phyloP scores from a whole-genome alignment of 2,113 vertebrate genomes.

The Herpetotheres cachinnans region DNA sequence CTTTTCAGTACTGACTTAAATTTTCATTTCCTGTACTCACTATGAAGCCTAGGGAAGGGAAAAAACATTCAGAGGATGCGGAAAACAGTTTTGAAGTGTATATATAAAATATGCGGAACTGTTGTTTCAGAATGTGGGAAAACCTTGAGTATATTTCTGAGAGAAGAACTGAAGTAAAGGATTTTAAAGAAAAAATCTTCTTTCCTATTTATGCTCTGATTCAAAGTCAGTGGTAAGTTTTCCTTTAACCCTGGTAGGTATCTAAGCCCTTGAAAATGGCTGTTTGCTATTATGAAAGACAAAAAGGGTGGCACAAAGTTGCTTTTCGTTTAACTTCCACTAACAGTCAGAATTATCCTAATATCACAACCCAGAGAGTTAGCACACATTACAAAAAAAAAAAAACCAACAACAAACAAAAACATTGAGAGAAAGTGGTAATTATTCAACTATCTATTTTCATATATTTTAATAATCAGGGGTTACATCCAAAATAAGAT shows the following conservation, averaged over 20 bases:
- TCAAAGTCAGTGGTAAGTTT: neutral
- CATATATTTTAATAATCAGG: slow-evolving; percentile 27
- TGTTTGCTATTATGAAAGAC: neutral
- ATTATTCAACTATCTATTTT: slow-evolving; percentile 17
- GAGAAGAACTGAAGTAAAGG: neutral
- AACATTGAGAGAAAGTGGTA: neutral
- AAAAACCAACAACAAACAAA: no score
- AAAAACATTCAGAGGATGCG: neutral
- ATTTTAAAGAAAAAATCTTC: neutral
- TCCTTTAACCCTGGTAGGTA: neutral
- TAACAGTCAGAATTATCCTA: neutral
- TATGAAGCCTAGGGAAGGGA: neutral
- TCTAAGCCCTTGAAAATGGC: neutral
- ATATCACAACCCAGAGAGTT: neutral
- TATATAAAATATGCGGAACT: neutral
- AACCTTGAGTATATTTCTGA: neutral
- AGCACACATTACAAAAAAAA: neutral
- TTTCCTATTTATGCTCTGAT: neutral
- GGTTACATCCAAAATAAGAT: neutral
- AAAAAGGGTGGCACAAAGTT: neutral
- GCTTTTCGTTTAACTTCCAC: neutral
- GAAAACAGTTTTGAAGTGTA: neutral
- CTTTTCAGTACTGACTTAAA: neutral
- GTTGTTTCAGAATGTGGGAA: neutral
- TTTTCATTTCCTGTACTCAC: neutral